phyloP scores from a whole-genome alignment of 2,888 invertebrate species.

The Drosophila koepferae region DNA sequence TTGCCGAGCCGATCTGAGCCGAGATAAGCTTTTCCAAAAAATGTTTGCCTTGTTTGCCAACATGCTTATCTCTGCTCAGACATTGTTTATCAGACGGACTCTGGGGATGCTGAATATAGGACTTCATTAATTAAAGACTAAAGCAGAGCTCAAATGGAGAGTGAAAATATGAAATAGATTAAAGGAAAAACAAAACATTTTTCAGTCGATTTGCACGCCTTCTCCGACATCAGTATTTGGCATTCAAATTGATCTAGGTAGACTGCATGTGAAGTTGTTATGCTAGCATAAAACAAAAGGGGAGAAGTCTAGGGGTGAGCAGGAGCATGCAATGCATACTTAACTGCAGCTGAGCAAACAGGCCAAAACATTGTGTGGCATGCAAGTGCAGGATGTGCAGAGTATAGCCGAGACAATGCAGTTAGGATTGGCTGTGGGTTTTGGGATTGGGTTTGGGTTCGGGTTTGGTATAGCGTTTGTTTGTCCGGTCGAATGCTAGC shows the following conservation, averaged over 20 bases:
- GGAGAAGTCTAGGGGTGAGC: background rate
- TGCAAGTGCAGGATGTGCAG: slow-evolving; percentile 54
- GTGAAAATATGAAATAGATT: background rate
- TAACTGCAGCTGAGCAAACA: slow-evolving; percentile 42
- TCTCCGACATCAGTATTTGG: slow-evolving; percentile 62
- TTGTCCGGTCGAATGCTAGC: slow-evolving; percentile 45
- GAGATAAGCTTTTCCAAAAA: background rate
- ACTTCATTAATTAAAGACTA: too few relatives aligned
- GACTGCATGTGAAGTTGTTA: slow-evolving; percentile 79
- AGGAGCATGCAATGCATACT: slow-evolving; percentile 35
- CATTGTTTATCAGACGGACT: background rate
- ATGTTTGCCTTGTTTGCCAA: background rate
- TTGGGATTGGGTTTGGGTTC: background rate
- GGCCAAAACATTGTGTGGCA: slow-evolving; percentile 40
- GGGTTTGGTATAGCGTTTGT: slow-evolving; percentile 27
- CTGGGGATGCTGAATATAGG: background rate
- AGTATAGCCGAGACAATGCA: slow-evolving; percentile 56
- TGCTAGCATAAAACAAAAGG: slow-evolving; percentile 65
- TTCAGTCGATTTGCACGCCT: slow-evolving; percentile 3
- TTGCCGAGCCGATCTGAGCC: background rate
- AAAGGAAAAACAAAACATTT: background rate
- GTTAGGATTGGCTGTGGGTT: slow-evolving; percentile 4
- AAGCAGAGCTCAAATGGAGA: background rate
- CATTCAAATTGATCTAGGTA: slow-evolving; percentile 67
- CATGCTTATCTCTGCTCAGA: background rate